A percentile compares a stretch with the other conserved stretches of the same genome.
Conservation (phyloP, 1,140 invertebrate species). For the Psilanteris sp. region DNA sequence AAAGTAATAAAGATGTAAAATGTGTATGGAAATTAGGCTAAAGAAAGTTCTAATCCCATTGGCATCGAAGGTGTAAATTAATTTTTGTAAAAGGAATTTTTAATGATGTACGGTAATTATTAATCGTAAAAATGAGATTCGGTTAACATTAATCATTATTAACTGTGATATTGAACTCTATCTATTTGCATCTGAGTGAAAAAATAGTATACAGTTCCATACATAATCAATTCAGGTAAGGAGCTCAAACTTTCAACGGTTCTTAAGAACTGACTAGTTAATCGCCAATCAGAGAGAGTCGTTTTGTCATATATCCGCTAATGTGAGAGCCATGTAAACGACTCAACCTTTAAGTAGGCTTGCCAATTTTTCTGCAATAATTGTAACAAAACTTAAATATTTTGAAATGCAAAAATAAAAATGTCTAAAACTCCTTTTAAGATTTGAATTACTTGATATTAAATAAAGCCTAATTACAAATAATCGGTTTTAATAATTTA, state of each 20-base stretch:
- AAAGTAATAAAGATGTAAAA: too few species aligned
- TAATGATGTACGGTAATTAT: conserved; percentile 3
- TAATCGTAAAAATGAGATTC: conserved; percentile 6
- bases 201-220: conserved; percentile 43
- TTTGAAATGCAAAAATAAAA: too few species aligned
- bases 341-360: conserved; percentile 55
- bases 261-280: conserved; percentile 60
- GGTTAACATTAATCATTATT: conserved; percentile 27
- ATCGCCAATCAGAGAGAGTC: conserved; percentile 64
- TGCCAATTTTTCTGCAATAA: conserved; percentile 35
- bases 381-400: conserved; percentile 16
- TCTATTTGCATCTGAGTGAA: conserved; percentile 17
- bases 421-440: too few species aligned
- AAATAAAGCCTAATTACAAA: too few species aligned
- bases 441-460: too few species aligned
- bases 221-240: conserved; percentile 57
- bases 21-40: conserved; percentile 19
- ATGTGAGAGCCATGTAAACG: conserved; percentile 51
- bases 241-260: conserved; percentile 63
- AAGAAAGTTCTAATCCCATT: conserved; percentile 25
- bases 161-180: conserved; percentile 6
- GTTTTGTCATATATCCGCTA: conserved; percentile 62
- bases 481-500: too few species aligned
- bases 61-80: conserved; percentile 2
- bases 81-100: conserved; percentile 21